Evolutionary conservation across 2,888 invertebrate genomes (phyloP).

Genomic region (Drosophila mayaguana): DNA sequence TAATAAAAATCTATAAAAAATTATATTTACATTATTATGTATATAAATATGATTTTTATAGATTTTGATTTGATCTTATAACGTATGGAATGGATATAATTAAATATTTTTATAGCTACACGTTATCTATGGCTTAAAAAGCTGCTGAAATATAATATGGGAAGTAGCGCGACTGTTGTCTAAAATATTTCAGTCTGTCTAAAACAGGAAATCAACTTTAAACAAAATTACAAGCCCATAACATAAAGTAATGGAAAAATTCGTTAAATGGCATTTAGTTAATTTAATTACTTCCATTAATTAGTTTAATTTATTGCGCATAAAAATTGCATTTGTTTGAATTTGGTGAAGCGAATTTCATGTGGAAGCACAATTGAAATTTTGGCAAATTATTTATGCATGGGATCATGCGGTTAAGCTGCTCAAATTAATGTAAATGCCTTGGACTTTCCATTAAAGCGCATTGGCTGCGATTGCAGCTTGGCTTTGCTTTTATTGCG

Average conservation of each 20-base stretch:
- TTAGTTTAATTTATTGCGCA: constrained; percentile 4
- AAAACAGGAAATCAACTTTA: neutral
- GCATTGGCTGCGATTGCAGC: constrained; percentile 17
- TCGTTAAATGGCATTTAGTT: neutral
- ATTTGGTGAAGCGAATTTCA: neutral
- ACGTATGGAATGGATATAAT: no score
- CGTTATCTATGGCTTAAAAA: no score
- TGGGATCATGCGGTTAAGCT: constrained; percentile 32
- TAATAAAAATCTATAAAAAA: no score
- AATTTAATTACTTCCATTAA: neutral
- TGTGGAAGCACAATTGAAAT: constrained; percentile 13
- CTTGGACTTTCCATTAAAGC: constrained; percentile 36
- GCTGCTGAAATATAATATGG: neutral
- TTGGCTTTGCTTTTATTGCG: constrained; percentile 47
- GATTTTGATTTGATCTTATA: no score
- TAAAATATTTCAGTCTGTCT: neutral
- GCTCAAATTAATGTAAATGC: constrained; percentile 31
- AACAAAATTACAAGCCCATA: neutral
- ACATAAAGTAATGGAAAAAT: constrained; percentile 3
- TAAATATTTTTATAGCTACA: neutral
- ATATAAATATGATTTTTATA: no score
- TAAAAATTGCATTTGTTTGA: neutral
- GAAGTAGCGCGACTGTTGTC: neutral
- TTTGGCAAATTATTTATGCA: constrained; percentile 28
- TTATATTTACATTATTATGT: no score